Base-by-base conservation (phyloP, 2,888 invertebrate genomes). In the Drosophila pegasa region DNA sequence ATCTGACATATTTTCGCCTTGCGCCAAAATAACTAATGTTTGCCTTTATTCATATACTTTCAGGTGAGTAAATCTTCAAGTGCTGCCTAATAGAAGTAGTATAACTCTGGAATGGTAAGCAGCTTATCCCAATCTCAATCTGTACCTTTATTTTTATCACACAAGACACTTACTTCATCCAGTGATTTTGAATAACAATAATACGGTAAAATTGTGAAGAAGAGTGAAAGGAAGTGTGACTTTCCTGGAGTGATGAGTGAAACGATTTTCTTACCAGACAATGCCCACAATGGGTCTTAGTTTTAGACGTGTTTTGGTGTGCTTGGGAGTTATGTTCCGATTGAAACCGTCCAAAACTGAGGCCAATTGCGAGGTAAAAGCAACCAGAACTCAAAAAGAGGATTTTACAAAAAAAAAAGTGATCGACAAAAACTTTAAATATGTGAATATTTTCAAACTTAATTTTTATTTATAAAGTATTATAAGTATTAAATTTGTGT, bases 301-400 rank as follows among this genome's bases (percentile, higher is more conserved):
- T 92, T 92, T 92, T 92, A 89, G 92, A 92, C 92, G 92, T 91
- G 92, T 92, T 92, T 92, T 92, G 92, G 92, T 92, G 92, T 92
- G 91, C 83, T 71, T 88, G 79, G 91, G 89, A 89, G 80, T 78
- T 79, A 65, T 78, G 88, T 88, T 92, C 91, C 91, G 88, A 92
- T 92, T 92, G 92, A 92, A 92, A 92, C 92, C 92, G 92, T 92
- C 92, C 92, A 92, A 92, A 92, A 92, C 92, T 92, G 92, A 92
- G 92, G 92, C 92, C 87, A 76, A 87, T 84, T 89, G 75, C 87
- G 87, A 59, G 85, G 90, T 83, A 25, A 16, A 62, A 71, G 47
- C 83, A 69, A 59, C 77, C 54, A 61, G 29, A 40, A 45, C 14
- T 10, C 12, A 2, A 18, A 52, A 41, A 37, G 48, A 40, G 5